Evolutionary conservation across 1,140 invertebrate species (phyloP), one percentile per base, ranked within the genome.

Genomic region (Sinonovacula constricta): DNA sequence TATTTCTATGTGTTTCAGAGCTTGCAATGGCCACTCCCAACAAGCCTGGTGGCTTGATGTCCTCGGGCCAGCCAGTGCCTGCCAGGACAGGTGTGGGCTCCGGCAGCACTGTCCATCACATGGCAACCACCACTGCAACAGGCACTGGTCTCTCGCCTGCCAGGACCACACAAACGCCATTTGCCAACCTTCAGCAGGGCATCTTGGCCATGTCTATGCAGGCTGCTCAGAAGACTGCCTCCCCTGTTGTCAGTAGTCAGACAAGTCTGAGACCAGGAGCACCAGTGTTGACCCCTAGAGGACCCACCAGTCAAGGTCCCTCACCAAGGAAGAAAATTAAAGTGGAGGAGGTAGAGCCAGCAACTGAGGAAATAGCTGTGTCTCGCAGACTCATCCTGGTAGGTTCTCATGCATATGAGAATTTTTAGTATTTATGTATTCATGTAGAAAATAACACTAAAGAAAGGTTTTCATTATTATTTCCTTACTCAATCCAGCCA

Each of bases 251-350:
- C 79, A 36, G 36, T 79, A 75, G 51, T 74, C 59, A 57, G 10
- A 62, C 14, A 33, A 26, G 39, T 57, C 62, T 63, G 14, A 53
- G 28, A 22, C 75, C 0, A 59, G 39, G 36, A 36, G 65, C 31
- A 60, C 54, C 22, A 34, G 39, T 10, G 22, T 57, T 30, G 62
- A 59, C 3, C 70, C 71, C 26, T 24, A 60, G 10, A 66, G 54
- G 36, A 2, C 57, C 49, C 51, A 67, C 54, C 33, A 24, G 39
- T 33, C 49, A 77, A 30, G 87, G 85, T 15, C 83, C 83, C n/a
- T 85, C 87, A 18, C 83, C 86, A n/a, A 85, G 85, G 24, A 92
- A 92, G 74, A 87, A 88, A 63, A 81, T 90, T 0, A 90, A 90
- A 74, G 56, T 92, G 12, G 91, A 91, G 62, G 86, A 89, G 54